Conservation (phyloP, 2,888 invertebrate genomes). For the Melinaea marsaeus region DNA sequence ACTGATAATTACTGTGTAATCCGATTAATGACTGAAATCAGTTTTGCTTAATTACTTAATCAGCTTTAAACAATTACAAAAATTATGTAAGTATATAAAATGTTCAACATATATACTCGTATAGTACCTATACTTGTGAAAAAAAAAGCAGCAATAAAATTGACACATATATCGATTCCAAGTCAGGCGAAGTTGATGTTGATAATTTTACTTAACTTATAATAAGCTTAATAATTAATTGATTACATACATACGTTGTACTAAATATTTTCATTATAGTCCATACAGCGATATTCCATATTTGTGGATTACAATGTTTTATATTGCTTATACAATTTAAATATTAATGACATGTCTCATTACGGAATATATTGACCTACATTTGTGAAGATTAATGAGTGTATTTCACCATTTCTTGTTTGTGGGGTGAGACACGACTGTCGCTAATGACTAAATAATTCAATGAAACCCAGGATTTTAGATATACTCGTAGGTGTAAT, state of each 20-base stretch:
- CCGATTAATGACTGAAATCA: constrained; percentile 21
- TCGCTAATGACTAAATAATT: not conserved
- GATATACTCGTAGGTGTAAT: not conserved
- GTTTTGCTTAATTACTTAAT: constrained; percentile 12
- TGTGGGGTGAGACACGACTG: not conserved
- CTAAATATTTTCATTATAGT: not conserved
- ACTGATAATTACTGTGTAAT: constrained; percentile 29
- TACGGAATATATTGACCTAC: constrained; percentile 10
- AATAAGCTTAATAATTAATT: no score
- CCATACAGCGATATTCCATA: not conserved
- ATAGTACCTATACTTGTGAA: no score
- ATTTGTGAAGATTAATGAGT: constrained; percentile 9
- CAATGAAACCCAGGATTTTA: not conserved
- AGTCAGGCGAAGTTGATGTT: no score
- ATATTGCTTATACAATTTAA: not conserved
- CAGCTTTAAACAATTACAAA: not conserved
- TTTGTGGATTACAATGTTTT: not conserved
- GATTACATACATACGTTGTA: no score
- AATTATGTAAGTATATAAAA: not conserved
- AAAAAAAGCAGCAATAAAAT: no score
- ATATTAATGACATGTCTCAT: constrained; percentile 1
- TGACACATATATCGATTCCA: no score
- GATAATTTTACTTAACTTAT: no score
- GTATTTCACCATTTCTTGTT: constrained; percentile 1
- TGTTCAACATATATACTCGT: no score